Evolutionary conservation across 2,797 vertebrate species (phyloP), one percentile per base, ranked within the genome.

Genomic region (Thaleichthys pacificus): DNA sequence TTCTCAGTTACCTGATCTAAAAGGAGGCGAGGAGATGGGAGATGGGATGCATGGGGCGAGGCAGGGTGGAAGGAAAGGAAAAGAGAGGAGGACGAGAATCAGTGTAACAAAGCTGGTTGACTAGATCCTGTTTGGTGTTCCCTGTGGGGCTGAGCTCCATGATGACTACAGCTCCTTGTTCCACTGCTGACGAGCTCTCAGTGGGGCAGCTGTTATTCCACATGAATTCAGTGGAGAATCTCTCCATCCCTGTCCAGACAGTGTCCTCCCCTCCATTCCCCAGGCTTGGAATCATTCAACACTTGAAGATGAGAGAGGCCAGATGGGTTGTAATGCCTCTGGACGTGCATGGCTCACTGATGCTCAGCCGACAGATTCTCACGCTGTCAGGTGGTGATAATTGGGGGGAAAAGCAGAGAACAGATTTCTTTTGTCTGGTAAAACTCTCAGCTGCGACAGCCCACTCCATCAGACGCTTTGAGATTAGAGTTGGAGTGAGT

Each of bases 341-440:
- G 73, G 71, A 75, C 76, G 70, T 49, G 22, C 73, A 61, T 69
- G 21, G 47, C 73, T 22, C 42, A 3, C 26, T n/a, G 5, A 51
- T 28, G 21, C 35, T 70, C 68, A 83, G 32, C 65, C 69, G 8
- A 12, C 63, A 69, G 77, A 77, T 79, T 68, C 71, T 77, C 77
- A 70, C 72, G 42, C 32, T 73, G 68, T 9, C 78, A 78, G 64
- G 78, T 73, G 69, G 64, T 80, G 35, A 74, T 84, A 70, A 82
- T 82, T 80, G 76, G 84, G 80, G 81, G 75, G 3, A 3, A 72
- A 11, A 12, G 8, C 11, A 42, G 38, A 47, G 42, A 47, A 2
- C 9, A 3, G 42, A 3, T 14, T 47, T 35, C 54, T 71, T 51
- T 69, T 24, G 3, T 47, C 62, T 56, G 54, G 57, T 74, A 26